Percentiles rank a stretch among this genome's conserved stretches.
These are phyloP conservation scores for Diphyllodes magnificus DNA, from an alignment of 2,113 vertebrate species.

Conservation along the genomic window DNA sequence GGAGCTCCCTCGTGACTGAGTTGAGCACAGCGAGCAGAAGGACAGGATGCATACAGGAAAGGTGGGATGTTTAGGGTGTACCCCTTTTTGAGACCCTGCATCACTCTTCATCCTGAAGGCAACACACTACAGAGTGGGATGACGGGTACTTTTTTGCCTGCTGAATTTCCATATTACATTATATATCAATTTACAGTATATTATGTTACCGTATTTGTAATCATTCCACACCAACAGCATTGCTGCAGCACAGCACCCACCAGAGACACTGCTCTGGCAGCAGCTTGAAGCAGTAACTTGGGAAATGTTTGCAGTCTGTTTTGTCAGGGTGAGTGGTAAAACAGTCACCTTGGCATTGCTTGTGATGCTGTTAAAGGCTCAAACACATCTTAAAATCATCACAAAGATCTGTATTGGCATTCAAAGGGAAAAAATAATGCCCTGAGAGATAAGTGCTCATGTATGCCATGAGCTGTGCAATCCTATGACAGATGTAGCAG, in stretches of 20 bases:
- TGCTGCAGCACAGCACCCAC: background rate
- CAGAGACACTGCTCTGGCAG: background rate
- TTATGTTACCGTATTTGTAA: background rate
- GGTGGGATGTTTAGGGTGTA: background rate
- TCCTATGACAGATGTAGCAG: background rate
- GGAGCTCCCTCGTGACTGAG: background rate
- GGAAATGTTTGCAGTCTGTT: background rate
- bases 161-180: background rate
- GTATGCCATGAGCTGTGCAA: background rate
- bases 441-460: background rate
- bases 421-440: background rate
- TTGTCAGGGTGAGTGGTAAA: background rate
- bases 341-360: background rate
- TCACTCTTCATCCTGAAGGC: background rate
- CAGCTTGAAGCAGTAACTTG: background rate
- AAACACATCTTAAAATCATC: background rate
- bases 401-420: background rate
- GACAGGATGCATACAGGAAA: accelerated
- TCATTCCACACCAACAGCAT: background rate
- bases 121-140: background rate
- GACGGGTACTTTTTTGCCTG: accelerated
- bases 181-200: background rate
- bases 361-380: background rate
- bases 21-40: accelerated
- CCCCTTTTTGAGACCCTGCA: background rate